Base-by-base conservation (phyloP, 1,140 invertebrate genomes). In the Ips typographus region DNA sequence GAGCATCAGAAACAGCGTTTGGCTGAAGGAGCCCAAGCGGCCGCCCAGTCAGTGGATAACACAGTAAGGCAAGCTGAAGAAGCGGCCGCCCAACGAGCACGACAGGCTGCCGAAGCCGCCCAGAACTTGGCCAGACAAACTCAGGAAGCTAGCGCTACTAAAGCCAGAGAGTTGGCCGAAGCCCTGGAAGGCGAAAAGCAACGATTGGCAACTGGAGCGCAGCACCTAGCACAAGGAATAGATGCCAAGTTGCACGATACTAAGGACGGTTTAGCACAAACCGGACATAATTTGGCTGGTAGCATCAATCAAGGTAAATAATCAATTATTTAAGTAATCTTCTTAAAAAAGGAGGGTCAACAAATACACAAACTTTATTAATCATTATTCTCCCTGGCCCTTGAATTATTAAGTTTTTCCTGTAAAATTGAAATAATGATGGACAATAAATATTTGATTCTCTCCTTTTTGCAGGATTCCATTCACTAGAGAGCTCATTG, bases 131-230 rank as follows among this genome's bases (percentile, higher is more conserved):
- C 61, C 6, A 68, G 60, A 40, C 39, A 69, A 57, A 49, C 64
- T n/a, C 68, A 65, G 37, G 37, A 71, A 42, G 72, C 70, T 8
- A 66, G 55, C 36, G 64, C 72, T 38, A 61, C 71, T 39, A 75
- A 73, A 70, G 39, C 73, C 7, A 68, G 57, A 36, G 67, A 68
- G 64, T 65, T 68, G 4, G 67, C 57, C 47, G 68, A 71, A 61
- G 51, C 65, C 40, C 44, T 51, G 7, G 44, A 58, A 52, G 62
- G 57, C n/a, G 71, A 72, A 43, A 64, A 65, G 43, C 44, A 71
- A n/a, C 36, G 56, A 36, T 40, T 71, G 8, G 62, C 69, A 41
- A 37, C 59, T 38, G 71, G 65, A 1, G 57, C 60, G 39, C 68
- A 73, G 42, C 72, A 68, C 57, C 4, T 68, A 8, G 70, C 40